phyloP scores from a whole-genome alignment of 1,140 invertebrate genomes.

The Maniola jurtina region DNA sequence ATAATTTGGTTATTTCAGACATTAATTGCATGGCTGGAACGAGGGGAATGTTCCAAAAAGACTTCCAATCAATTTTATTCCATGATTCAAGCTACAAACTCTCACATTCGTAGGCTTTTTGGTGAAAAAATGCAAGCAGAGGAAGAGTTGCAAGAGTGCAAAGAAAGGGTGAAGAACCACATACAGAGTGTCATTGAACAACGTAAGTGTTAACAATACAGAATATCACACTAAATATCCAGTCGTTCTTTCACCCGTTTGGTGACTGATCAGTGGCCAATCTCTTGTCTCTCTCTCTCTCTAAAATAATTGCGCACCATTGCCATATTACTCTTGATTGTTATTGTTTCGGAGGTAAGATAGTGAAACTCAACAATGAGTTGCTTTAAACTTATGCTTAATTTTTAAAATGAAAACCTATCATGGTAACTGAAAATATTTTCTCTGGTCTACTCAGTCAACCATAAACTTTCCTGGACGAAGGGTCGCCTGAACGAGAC shows the following conservation, averaged over 20 bases:
- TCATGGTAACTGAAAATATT: background rate
- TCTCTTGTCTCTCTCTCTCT: constrained; percentile 25
- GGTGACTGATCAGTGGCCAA: constrained; percentile 17
- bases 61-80: constrained; percentile 95
- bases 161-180: constrained; percentile 89
- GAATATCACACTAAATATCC: constrained; percentile 1
- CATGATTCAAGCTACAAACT: constrained; percentile 96
- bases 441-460: background rate
- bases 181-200: constrained; percentile 91
- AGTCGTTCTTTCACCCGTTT: constrained; percentile 14
- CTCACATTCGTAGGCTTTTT: constrained; percentile 90
- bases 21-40: constrained; percentile 66
- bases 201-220: constrained; percentile 84
- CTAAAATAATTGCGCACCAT: constrained; percentile 15
- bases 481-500: background rate
- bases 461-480: too few species aligned
- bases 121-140: constrained; percentile 90
- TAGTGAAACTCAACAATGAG: constrained; percentile 11
- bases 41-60: constrained; percentile 93
- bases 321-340: constrained; percentile 9
- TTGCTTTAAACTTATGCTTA: constrained; percentile 7
- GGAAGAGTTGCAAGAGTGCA: constrained; percentile 92
- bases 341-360: constrained; percentile 27
- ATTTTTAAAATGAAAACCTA: background rate
- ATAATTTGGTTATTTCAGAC: constrained; percentile 12